Conservation (phyloP, 2,113 vertebrate genomes). For the Halichoerus grypus region DNA sequence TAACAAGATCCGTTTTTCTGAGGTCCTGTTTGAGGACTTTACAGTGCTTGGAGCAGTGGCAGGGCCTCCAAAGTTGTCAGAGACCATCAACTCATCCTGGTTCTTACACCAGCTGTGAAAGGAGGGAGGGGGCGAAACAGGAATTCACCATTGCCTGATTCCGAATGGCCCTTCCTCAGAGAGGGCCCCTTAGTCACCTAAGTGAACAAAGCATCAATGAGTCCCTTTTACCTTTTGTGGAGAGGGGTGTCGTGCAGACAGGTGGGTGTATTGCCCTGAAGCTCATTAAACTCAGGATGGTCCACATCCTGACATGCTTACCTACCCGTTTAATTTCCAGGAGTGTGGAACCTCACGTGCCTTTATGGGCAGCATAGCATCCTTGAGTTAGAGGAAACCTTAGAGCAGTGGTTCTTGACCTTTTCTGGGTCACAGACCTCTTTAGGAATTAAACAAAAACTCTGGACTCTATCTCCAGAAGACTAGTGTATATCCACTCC, state of each 20-base stretch:
- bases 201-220: not conserved
- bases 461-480: not conserved
- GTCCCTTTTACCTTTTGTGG: not conserved
- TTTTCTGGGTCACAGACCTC: not conserved
- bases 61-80: not conserved
- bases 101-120: not conserved
- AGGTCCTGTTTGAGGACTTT: not conserved
- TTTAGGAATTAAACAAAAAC: not conserved
- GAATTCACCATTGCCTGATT: not conserved
- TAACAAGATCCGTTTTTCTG: not conserved
- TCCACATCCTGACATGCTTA: not conserved
- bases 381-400: not conserved
- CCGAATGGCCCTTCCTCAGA: not conserved
- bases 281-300: not conserved
- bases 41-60: not conserved
- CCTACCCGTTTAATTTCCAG: not conserved
- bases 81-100: not conserved
- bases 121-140: not conserved
- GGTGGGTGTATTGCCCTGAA: not conserved
- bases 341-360: not conserved
- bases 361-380: not conserved
- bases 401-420: not conserved
- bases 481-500: not conserved
- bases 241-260: not conserved
- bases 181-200: not conserved